Percentiles rank a stretch among this genome's conserved stretches.
These are phyloP conservation scores for Vidua chalybeata DNA, from an alignment of 2,113 vertebrate species.

Conservation along the genomic window DNA sequence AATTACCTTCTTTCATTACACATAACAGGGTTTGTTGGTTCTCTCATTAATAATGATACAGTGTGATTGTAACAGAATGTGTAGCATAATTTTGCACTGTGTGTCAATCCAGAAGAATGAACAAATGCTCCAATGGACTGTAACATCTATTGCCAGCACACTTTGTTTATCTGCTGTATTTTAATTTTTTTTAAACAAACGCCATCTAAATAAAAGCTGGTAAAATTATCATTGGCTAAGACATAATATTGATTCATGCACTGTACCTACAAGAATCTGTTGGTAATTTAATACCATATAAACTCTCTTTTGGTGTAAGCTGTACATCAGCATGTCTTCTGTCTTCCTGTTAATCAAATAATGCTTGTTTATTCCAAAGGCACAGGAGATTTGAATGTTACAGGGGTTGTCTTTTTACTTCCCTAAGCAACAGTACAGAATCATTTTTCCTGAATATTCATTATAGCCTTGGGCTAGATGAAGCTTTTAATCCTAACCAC, in stretches of 20 bases:
- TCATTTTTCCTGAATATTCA: conserved; percentile 65
- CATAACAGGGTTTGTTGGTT: neutral
- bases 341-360: conserved; percentile 52
- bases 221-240: neutral
- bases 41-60: neutral
- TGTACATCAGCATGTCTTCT: neutral
- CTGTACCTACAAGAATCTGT: neutral
- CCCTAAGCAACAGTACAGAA: conserved; percentile 47
- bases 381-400: conserved; percentile 54
- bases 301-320: conserved; percentile 10
- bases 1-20: neutral
- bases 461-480: conserved; percentile 59
- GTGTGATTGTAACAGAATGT: neutral
- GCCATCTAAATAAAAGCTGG: neutral
- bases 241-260: neutral
- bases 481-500: conserved; percentile 65
- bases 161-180: neutral
- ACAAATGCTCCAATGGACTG: neutral
- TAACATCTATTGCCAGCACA: neutral
- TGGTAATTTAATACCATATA: neutral
- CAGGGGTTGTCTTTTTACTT: conserved; percentile 46
- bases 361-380: conserved; percentile 59
- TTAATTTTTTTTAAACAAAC: neutral
- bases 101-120: conserved; percentile 22
- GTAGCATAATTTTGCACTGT: neutral